Percentiles rank a stretch among this genome's conserved stretches.
These are phyloP conservation scores for Octodon degus DNA, from an alignment of 2,113 vertebrate genomes.

Conservation along the genomic window DNA sequence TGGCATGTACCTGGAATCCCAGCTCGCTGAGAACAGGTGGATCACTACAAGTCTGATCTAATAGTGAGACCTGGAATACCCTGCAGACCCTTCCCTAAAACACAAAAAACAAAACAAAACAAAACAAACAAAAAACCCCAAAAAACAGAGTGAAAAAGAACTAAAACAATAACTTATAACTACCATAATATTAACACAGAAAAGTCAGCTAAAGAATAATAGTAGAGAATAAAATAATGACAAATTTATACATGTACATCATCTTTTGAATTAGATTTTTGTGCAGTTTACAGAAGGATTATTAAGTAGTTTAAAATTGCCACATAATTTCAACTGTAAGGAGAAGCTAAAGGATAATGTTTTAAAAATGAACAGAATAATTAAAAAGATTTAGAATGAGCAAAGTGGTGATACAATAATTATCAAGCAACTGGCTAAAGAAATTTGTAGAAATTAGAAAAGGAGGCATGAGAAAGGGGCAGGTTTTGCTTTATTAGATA, in stretches of 20 bases:
- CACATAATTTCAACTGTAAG: constrained; percentile 6
- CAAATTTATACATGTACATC: neutral
- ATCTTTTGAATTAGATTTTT: neutral
- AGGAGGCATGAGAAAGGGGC: neutral
- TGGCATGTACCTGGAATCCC: too few relatives aligned
- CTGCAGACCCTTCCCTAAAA: too few relatives aligned
- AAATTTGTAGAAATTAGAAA: neutral
- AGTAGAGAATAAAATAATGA: constrained; percentile 17
- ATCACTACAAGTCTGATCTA: too few relatives aligned
- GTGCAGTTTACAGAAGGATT: neutral
- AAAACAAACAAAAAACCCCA: too few relatives aligned
- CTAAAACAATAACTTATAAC: neutral
- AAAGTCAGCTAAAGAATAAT: neutral
- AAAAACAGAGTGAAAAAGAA: neutral
- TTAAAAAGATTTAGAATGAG: neutral
- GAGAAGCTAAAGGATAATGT: neutral
- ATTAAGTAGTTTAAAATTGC: constrained; percentile 1
- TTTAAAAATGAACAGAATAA: neutral
- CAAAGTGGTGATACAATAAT: neutral
- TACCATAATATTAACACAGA: constrained; percentile 15
- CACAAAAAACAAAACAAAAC: too few relatives aligned
- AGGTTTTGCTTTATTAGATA: neutral
- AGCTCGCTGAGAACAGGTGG: too few relatives aligned
- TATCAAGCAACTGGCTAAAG: neutral
- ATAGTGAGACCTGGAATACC: too few relatives aligned